Evolutionary conservation across 2,888 invertebrate genomes (phyloP), one percentile per base, ranked within the genome.

Genomic region (Odontothrips loti): DNA sequence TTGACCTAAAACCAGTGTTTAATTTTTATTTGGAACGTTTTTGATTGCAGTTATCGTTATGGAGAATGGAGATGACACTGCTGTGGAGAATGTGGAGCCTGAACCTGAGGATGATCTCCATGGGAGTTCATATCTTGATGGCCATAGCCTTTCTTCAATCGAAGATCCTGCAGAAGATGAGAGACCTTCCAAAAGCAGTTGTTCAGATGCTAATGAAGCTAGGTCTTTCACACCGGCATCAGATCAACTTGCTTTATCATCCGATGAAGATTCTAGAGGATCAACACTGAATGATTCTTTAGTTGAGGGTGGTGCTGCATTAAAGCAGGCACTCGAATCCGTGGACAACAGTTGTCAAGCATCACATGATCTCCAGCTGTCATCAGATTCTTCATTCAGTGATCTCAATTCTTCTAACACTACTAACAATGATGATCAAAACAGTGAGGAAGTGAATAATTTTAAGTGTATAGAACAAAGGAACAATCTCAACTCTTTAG

Each of bases 341-440:
- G 23, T 75, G 68, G 27, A 10, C 23, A 75, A 27, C 27, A 75
- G 12, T 27, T 75, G 68, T 27, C 68, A 75, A 75, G 68, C 68
- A 75, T 12, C 68, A 6, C 68, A 75, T 23, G 68, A 75, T 27
- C 68, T 75, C 8, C 68, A 75, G 68, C 27, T 75, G 23, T 75
- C 68, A 23, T 75, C 68, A 10, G 68, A 75, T 23, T 75, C 68
- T 9, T 75, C 68, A 27, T 75, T 75, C 27, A 75, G 68, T 75
- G 68, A 75, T 75, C 68, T 75, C 68, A 75, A 75, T 75, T 75
- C 68, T 12, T 75, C 68, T 12, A 75, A 75, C 68, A 75, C 68
- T 9, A 75, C 68, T 1, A 75, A 75, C 27, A 75, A 75, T 75
- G 68, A 75, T 8, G 27, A 27, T 23, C 23, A 75, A 75, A 75